Evolutionary conservation across 2,888 invertebrate genomes (phyloP).

Genomic region (Thereva nobilitata): DNA sequence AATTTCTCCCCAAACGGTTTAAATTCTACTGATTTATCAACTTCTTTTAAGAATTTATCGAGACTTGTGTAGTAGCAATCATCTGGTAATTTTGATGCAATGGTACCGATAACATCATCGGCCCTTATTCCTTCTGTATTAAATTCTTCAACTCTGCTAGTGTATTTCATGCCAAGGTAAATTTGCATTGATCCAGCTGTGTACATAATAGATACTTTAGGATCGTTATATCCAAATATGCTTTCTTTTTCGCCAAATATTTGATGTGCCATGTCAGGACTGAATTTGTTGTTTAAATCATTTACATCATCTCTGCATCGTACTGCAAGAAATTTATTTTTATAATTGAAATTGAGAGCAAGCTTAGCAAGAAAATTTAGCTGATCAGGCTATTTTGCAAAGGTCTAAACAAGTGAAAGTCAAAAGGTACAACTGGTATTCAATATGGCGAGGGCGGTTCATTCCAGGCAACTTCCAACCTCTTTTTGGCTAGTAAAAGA

Average conservation of each 20-base stretch:
- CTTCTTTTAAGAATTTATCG: constrained; percentile 70
- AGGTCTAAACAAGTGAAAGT: neutral
- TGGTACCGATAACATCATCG: constrained; percentile 73
- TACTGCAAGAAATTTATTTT: constrained; percentile 56
- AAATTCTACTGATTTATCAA: constrained; percentile 76
- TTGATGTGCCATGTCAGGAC: constrained; percentile 90
- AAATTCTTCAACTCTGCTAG: constrained; percentile 66
- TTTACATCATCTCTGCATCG: constrained; percentile 68
- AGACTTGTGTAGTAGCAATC: constrained; percentile 70
- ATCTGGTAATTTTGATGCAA: constrained; percentile 72
- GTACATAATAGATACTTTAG: constrained; percentile 78
- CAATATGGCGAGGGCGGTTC: no score
- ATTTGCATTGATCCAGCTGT: constrained; percentile 80
- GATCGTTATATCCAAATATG: constrained; percentile 90
- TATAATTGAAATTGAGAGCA: neutral
- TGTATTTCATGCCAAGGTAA: constrained; percentile 76
- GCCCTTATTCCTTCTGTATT: constrained; percentile 65
- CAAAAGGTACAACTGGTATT: no score
- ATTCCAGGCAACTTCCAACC: no score
- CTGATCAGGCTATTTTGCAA: neutral
- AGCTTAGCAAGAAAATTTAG: neutral
- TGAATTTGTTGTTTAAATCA: constrained; percentile 67
- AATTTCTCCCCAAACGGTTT: constrained; percentile 74
- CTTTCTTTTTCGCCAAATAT: constrained; percentile 90
- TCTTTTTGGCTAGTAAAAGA: no score